Percentiles rank a stretch among this genome's conserved stretches.
phyloP scores from a whole-genome alignment of 1,140 invertebrate genomes.

The Megathymus violae region DNA sequence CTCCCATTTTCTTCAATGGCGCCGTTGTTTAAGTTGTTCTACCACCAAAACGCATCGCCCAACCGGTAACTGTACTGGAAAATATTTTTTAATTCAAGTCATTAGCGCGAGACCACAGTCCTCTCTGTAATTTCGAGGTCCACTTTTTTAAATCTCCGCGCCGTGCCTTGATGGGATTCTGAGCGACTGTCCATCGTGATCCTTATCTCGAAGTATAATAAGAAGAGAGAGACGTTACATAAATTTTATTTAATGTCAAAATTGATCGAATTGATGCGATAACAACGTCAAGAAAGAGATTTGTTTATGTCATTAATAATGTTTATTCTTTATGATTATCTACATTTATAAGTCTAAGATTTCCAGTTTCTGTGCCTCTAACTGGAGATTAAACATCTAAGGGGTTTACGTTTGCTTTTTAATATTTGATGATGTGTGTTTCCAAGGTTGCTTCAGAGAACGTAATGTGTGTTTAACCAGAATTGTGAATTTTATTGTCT shows the following conservation, averaged over 20 bases:
- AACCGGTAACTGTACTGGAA: conserved; percentile 72
- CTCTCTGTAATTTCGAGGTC: conserved; percentile 74
- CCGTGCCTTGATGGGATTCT: conserved; percentile 74
- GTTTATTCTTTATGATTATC: conserved; percentile 56
- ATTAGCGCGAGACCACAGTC: conserved; percentile 72
- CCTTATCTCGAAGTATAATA: conserved; percentile 78
- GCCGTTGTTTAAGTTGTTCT: conserved; percentile 46
- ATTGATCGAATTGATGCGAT: conserved; percentile 76
- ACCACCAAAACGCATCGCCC: conserved; percentile 63
- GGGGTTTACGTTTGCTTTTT: conserved; percentile 6
- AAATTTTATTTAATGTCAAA: conserved; percentile 83
- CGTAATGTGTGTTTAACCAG: conserved; percentile 47
- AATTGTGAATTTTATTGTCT: conserved; percentile 65
- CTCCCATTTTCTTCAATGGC: conserved; percentile 49
- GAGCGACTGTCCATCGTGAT: conserved; percentile 78
- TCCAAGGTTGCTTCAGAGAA: conserved; percentile 33
- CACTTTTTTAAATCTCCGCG: conserved; percentile 71
- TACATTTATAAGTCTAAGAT: conserved; percentile 39
- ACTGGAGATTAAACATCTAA: conserved; percentile 24
- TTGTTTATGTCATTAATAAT: conserved; percentile 80
- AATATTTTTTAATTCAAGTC: conserved; percentile 78
- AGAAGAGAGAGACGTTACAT: conserved; percentile 80
- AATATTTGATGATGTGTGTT: conserved; percentile 33
- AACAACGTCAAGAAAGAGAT: conserved; percentile 65
- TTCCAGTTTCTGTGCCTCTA: conserved; percentile 27